phyloP scores from a whole-genome alignment of 2,113 vertebrate species.

The Actenoides hombroni region DNA sequence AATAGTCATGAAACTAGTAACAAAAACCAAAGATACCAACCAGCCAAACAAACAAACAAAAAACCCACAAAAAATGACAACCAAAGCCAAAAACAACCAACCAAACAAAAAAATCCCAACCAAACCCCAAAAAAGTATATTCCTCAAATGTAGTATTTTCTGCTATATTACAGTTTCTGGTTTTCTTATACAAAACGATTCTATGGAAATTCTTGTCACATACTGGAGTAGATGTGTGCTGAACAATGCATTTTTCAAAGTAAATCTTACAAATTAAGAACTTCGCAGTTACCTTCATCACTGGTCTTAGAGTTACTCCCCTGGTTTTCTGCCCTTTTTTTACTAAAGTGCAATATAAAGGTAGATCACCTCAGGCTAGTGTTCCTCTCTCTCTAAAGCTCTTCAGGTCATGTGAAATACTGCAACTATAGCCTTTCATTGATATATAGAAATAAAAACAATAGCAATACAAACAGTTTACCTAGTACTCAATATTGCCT shows the following conservation, averaged over 20 bases:
- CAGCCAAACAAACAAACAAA: neutral
- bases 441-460: neutral
- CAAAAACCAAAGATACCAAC: neutral
- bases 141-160: neutral
- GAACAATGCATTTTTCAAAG: neutral
- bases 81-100: neutral
- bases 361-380: neutral
- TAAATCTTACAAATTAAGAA: neutral
- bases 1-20: neutral
- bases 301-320: neutral
- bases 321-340: neutral
- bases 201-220: neutral
- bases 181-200: neutral
- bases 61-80: neutral
- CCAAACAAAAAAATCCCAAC: neutral
- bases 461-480: neutral
- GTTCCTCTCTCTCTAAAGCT: neutral
- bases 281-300: neutral
- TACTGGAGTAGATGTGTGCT: neutral
- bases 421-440: neutral
- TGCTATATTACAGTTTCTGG: neutral
- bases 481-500: neutral
- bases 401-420: neutral
- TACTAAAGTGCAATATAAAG: neutral
- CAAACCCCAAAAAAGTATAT: neutral